phyloP scores from a whole-genome alignment of 2,113 vertebrate genomes.

The Cinclus cinclus region DNA sequence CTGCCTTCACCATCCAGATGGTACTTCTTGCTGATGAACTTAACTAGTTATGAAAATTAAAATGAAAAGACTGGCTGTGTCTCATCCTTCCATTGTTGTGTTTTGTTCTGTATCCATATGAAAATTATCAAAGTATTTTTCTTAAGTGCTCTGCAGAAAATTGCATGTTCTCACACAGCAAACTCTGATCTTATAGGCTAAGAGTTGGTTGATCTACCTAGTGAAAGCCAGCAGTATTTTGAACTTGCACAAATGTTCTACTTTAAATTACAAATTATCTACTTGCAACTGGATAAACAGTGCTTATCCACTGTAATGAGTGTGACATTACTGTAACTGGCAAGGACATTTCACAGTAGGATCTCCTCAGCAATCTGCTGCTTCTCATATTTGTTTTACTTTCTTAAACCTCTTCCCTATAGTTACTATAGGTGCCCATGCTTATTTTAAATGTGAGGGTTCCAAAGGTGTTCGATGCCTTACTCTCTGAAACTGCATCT shows the following conservation, averaged over 20 bases:
- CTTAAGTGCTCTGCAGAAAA: background rate
- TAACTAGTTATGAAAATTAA: background rate
- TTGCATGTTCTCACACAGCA: background rate
- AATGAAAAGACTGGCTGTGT: constrained; percentile 49
- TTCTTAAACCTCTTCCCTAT: background rate
- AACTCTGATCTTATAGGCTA: background rate
- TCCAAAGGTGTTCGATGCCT: background rate
- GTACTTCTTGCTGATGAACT: constrained; percentile 11
- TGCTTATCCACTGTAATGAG: background rate
- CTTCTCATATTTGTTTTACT: background rate
- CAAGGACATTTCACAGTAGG: background rate
- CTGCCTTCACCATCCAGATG: constrained; percentile 55
- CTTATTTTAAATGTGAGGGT: background rate
- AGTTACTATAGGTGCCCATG: background rate
- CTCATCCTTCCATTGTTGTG: constrained; percentile 63
- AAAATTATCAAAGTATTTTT: background rate
- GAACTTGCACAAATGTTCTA: background rate
- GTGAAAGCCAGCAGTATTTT: background rate
- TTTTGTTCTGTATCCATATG: constrained; percentile 66
- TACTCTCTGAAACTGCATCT: background rate
- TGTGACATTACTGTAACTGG: background rate
- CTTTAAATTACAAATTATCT: background rate
- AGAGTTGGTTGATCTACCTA: background rate
- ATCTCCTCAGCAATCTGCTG: background rate
- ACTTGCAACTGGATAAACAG: background rate